A percentile compares a stretch with the other conserved stretches of the same genome.
phyloP scores from a whole-genome alignment of 2,113 vertebrate species.

The Pterocles orientalis region DNA sequence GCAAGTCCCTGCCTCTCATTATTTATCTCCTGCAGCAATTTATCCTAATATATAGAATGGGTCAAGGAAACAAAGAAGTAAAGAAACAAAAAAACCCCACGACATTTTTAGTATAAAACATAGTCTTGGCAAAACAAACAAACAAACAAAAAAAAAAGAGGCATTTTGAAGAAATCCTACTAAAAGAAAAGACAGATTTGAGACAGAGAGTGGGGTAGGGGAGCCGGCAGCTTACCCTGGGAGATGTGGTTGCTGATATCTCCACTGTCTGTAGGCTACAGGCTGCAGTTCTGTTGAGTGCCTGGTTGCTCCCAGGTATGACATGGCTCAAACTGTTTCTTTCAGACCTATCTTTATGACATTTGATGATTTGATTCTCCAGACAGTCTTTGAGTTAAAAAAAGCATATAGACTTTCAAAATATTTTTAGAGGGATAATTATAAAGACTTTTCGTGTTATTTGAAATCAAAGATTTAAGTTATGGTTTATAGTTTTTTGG shows the following conservation, averaged over 20 bases:
- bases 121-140: not conserved
- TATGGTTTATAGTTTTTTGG: accelerated
- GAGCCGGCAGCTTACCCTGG: not conserved
- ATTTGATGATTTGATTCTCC: not conserved
- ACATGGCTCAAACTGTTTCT: not conserved
- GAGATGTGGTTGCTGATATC: not conserved
- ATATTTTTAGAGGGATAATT: accelerated
- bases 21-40: not conserved
- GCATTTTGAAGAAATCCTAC: not conserved
- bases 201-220: not conserved
- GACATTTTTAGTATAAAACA: not conserved
- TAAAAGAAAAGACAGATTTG: not conserved
- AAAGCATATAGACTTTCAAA: not conserved
- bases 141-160: too few relatives aligned
- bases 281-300: not conserved
- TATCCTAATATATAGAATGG: not conserved
- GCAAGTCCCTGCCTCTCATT: not conserved
- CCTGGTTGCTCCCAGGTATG: not conserved
- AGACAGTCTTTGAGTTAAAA: not conserved
- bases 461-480: not conserved
- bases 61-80: not conserved
- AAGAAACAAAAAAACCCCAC: too few relatives aligned
- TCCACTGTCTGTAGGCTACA: not conserved
- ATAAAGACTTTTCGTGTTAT: not conserved
- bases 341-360: not conserved